Base-by-base conservation (phyloP, 2,888 invertebrate species). In the Diarsia mendica region DNA sequence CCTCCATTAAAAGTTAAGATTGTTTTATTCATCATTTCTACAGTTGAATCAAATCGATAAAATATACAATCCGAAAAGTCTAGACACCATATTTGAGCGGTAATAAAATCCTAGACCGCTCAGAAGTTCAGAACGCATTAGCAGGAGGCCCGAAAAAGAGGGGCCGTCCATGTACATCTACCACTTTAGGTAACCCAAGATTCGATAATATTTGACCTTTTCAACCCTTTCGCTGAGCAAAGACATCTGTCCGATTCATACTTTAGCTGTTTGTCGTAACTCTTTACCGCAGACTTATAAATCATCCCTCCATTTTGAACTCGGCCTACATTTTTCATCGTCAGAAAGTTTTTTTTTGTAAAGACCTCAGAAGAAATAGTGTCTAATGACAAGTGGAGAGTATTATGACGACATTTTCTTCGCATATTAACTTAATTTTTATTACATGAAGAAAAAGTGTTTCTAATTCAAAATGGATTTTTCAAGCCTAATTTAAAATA, bases 161-260 rank as follows among this genome's bases (percentile, higher is more conserved):
- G 9, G 9, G 8, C 20, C 33, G 44, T 20, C 44, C 63, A 33
- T 13, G 64, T 13, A 72, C 15, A 58, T 10, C 18, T 13, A 49
- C 28, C 20, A 55, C 11, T 80, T 64, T 44, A 53, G 33, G 48
- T 61, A 23, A 53, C 23, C n/a, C 33, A 49, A 61, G 75, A 61
- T 66, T 75, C 48, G 15, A 66, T 53, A 75, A 44, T 63, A 81
- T 78, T 78, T 81, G 81, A 81, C 66, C 61, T 81, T 80, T 81
- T 49, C 44, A 61, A 55, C 61, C 60, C 15, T 77, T 64, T 79
- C 20, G 33, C 55, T 23, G 33, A 75, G 75, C 44, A 75, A 51
- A 58, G 49, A 44, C 33, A 44, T 81, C 49, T 66, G 53, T 49
- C 18, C 82, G 18, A 75, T 61, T 55, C 76, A 66, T 51, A 23